Evolutionary conservation across 2,113 vertebrate species (phyloP).

Genomic region (Fukomys damarensis): DNA sequence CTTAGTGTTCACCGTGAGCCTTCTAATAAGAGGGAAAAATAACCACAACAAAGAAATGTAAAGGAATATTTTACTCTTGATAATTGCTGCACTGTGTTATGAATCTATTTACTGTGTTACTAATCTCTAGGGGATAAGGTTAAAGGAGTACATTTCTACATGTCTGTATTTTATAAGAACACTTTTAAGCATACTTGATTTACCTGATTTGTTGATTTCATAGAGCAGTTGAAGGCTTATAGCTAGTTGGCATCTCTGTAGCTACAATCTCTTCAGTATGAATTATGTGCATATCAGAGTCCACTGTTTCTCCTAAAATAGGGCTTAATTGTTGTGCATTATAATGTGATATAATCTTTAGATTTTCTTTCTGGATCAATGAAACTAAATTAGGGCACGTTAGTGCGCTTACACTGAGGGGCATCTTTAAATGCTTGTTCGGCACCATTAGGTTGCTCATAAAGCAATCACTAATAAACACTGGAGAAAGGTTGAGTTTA

Average conservation of each 20-base stretch:
- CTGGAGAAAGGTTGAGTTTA: constrained; percentile 38
- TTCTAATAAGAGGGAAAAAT: neutral
- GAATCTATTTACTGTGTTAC: neutral
- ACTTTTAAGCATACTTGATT: neutral
- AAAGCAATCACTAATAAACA: constrained; percentile 23
- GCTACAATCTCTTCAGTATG: neutral
- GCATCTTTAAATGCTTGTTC: neutral
- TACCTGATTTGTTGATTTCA: neutral
- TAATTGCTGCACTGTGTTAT: neutral
- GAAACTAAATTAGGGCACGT: neutral
- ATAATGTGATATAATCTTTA: neutral
- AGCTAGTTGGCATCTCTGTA: neutral
- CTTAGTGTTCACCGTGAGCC: neutral
- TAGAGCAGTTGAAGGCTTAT: neutral
- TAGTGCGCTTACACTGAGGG: neutral
- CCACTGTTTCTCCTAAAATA: neutral
- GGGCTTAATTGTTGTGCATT: neutral
- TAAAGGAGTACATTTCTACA: neutral
- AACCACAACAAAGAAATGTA: neutral
- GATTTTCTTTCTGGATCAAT: constrained; percentile 23
- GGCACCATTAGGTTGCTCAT: constrained; percentile 11
- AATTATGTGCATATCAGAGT: neutral
- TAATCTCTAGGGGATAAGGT: neutral
- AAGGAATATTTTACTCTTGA: neutral
- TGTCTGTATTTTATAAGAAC: neutral